Conservation (phyloP, 2,797 vertebrate species). For the Darevskia mixta region DNA sequence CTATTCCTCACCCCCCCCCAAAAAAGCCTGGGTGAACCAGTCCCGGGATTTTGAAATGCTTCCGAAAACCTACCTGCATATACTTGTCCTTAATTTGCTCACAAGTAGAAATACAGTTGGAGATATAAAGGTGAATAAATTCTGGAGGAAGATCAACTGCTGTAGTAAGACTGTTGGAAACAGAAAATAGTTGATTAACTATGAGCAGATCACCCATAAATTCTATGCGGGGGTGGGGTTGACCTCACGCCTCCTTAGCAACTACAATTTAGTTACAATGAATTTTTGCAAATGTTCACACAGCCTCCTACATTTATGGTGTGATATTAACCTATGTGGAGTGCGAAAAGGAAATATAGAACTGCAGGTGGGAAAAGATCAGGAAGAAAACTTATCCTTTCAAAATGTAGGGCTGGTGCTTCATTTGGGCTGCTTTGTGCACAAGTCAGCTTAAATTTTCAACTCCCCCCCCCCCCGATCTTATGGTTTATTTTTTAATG, state of each 20-base stretch:
- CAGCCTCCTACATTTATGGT: background rate
- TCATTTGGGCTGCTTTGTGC: background rate
- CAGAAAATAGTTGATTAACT: conserved; percentile 19
- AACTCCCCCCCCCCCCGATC: too few species aligned
- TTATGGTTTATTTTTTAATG: too few species aligned
- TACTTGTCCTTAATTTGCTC: conserved; percentile 99
- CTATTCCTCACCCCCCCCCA: too few species aligned
- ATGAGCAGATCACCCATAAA: background rate
- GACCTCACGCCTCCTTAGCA: background rate
- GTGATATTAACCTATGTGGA: background rate
- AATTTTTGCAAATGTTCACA: background rate
- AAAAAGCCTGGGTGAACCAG: background rate
- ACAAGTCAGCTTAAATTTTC: background rate
- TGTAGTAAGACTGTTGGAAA: conserved; percentile 89
- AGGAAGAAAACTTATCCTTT: background rate
- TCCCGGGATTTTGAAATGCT: background rate
- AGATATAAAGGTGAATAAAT: conserved; percentile 99
- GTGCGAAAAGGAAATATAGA: background rate
- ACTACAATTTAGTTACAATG: background rate
- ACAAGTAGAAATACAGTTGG: conserved; percentile 99
- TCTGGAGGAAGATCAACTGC: conserved; percentile 98
- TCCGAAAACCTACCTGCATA: conserved; percentile 90
- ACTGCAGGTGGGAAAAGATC: background rate
- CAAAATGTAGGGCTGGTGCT: background rate
- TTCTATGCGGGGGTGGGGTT: background rate